These are phyloP conservation scores for Nephrotoma guestfalica DNA, from an alignment of 2,888 invertebrate genomes.

Conservation along the genomic window DNA sequence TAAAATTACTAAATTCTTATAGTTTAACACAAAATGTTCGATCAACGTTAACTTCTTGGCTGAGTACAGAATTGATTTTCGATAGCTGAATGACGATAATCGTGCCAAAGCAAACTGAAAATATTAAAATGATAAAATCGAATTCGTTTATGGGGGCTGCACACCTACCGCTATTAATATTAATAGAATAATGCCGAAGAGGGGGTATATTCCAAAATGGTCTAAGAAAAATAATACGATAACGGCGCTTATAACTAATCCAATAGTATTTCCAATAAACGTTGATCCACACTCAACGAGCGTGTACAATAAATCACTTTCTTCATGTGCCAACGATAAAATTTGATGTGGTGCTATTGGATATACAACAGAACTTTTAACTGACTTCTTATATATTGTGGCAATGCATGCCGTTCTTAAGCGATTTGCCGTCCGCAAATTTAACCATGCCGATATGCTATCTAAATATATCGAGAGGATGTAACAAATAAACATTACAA, in stretches of 20 bases:
- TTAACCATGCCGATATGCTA: slow-evolving; percentile 9
- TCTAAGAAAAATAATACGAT: slow-evolving; percentile 6
- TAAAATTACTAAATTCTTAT: slow-evolving; percentile 6
- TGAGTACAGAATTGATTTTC: slow-evolving; percentile 7
- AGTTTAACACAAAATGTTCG: slow-evolving; percentile 7
- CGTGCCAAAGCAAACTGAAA: slow-evolving; percentile 5
- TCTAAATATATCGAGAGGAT: slow-evolving; percentile 5
- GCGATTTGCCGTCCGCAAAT: slow-evolving; percentile 10
- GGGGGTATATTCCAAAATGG: slow-evolving; percentile 8
- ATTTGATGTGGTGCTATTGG: slow-evolving; percentile 7
- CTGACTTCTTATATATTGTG: slow-evolving; percentile 8
- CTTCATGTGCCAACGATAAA: slow-evolving; percentile 5
- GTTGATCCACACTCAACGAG: slow-evolving; percentile 8
- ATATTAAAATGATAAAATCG: neutral
- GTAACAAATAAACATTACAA: slow-evolving; percentile 4
- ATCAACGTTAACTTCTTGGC: slow-evolving; percentile 6
- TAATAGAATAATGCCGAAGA: slow-evolving; percentile 8
- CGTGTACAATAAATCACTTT: slow-evolving; percentile 8
- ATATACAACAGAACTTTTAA: slow-evolving; percentile 10
- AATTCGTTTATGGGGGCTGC: neutral
- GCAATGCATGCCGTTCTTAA: slow-evolving; percentile 9
- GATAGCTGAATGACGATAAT: slow-evolving; percentile 4
- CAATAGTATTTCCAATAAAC: slow-evolving; percentile 8
- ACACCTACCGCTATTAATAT: slow-evolving; percentile 5
- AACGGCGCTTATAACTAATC: slow-evolving; percentile 4